A percentile compares a stretch with the other conserved stretches of the same genome.
Conservation (phyloP, 2,113 vertebrate genomes). For the Melanerpes formicivorus region DNA sequence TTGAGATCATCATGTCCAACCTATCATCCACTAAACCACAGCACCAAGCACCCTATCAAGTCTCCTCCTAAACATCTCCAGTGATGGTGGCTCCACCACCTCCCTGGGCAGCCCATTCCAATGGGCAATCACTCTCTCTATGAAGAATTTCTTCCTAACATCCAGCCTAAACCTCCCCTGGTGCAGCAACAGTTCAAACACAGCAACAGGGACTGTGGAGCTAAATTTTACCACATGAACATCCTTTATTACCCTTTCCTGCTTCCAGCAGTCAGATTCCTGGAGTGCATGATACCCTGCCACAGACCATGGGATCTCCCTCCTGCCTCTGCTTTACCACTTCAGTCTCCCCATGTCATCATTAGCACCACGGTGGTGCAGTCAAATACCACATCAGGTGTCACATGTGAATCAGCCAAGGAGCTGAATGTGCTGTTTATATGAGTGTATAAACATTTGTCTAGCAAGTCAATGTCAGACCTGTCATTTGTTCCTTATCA, state of each 20-base stretch:
- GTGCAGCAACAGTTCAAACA: neutral
- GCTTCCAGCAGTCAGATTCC: neutral
- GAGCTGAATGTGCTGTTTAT: neutral
- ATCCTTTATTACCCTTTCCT: neutral
- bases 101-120: no score
- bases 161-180: no score
- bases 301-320: neutral
- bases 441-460: neutral
- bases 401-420: neutral
- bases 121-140: no score
- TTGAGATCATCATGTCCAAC: no score
- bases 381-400: neutral
- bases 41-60: no score
- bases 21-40: no score
- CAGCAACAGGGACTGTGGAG: neutral
- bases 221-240: neutral
- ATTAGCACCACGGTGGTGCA: neutral
- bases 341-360: neutral
- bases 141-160: no score
- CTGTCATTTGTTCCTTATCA: neutral
- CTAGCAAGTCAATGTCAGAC: neutral
- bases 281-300: accelerated
- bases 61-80: no score
- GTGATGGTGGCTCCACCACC: no score
- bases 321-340: neutral